Percentiles rank a stretch among this genome's conserved stretches.
Conservation (phyloP, 2,113 vertebrate species). For the Ranitomeya variabilis region DNA sequence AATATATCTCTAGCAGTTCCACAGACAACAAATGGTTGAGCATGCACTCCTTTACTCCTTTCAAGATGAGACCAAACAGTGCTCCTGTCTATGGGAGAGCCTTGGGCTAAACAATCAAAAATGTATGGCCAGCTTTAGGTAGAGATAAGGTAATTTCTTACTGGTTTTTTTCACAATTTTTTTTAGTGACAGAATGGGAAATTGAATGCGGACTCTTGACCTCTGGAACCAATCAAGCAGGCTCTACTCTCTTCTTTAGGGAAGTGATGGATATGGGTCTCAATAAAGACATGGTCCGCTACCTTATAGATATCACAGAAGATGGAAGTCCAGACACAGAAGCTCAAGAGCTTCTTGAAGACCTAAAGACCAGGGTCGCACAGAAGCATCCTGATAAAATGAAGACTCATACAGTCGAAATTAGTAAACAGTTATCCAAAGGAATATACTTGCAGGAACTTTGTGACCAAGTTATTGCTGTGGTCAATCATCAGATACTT, state of each 20-base stretch:
- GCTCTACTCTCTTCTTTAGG: slow-evolving; percentile 73
- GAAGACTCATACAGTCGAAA: slow-evolving; percentile 69
- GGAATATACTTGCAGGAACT: slow-evolving; percentile 73
- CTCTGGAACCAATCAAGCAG: neutral
- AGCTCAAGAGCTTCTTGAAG: slow-evolving; percentile 69
- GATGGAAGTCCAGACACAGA: slow-evolving; percentile 69
- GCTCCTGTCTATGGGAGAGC: too few species aligned
- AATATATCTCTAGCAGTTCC: too few species aligned
- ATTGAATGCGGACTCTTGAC: slow-evolving; percentile 72
- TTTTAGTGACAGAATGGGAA: slow-evolving; percentile 75
- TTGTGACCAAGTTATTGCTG: slow-evolving; percentile 75
- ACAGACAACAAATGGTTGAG: too few species aligned
- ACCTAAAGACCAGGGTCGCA: slow-evolving; percentile 71
- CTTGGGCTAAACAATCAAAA: too few species aligned
- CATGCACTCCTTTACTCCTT: too few species aligned
- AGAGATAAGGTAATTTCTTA: neutral
- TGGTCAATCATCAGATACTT: slow-evolving; percentile 70
- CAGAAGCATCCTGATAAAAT: slow-evolving; percentile 59
- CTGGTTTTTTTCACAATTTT: neutral
- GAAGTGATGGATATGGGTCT: slow-evolving; percentile 69
- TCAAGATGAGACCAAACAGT: too few species aligned
- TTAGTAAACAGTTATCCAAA: slow-evolving; percentile 69
- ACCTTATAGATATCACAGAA: slow-evolving; percentile 66
- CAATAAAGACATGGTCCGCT: slow-evolving; percentile 63
- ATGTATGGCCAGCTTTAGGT: too few species aligned